Base-by-base conservation (phyloP, 30 jellyfish, hydroid and myxozoan genomes). In the Aurelia aurita region DNA sequence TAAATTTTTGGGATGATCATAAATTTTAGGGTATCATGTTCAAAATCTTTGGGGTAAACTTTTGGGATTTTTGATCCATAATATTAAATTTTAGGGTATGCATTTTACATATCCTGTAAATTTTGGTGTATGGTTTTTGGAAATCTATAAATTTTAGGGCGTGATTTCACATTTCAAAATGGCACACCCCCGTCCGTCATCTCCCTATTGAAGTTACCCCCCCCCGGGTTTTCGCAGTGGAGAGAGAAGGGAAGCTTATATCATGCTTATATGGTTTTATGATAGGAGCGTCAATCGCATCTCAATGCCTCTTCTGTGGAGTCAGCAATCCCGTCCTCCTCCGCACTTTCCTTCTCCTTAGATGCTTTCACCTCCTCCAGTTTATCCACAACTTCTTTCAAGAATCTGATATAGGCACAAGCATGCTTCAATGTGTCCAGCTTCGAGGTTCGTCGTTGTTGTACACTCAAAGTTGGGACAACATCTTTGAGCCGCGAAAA, bases 401-500 rank as follows among this genome's bases (percentile, higher is more conserved):
- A 69, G 44, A 57, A 64, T 27, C 44, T 71, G 20, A 84, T 84
- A 64, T 84, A 72, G 5, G 70, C 94, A 51, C 87, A 70, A 9
- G 94, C 73, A 11, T 84, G 87, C 51, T 60, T 84, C 58, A 84
- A n/a, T 2, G 87, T 84, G 21, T 84, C 94, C 82, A 70, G 63
- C 49, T 72, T 84, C 0, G 94, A 71, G 10, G 81, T 10, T 44
- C 71, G 65, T 34, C 39, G 32, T 3, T 29, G 74, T 39, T 31
- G 78, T 4, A 2, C 35, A 1, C 72, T 62, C 45, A 84, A 47
- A 5, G 80, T 72, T 25, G 94, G 94, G 8, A 84, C 87, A 1
- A 84, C 55, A 22, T 71, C 94, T 28, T 58, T 74, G 39, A 84
- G 82, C 66, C 77, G 44, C 20, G 61, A 34, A 35, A 67, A 84